Conservation (phyloP, 2,797 vertebrate genomes). For the Sebastes flavidus region DNA sequence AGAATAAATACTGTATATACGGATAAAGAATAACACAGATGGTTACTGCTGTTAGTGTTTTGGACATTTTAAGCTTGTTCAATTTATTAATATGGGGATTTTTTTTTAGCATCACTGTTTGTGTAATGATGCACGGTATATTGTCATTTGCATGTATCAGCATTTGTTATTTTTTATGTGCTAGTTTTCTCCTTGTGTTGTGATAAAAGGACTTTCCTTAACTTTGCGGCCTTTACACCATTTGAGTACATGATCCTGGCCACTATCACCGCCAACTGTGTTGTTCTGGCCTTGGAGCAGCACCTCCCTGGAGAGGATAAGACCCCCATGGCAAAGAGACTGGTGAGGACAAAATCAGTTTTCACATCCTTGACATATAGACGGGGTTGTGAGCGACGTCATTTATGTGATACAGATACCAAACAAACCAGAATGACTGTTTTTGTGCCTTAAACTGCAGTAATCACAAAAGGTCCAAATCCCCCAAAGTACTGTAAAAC, state of each 20-base stretch:
- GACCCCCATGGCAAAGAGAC: constrained; percentile 97
- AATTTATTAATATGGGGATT: neutral
- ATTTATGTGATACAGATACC: neutral
- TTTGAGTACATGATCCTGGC: constrained; percentile 99
- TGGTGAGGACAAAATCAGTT: constrained; percentile 84
- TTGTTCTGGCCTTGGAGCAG: constrained; percentile 96
- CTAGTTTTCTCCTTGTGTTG: neutral
- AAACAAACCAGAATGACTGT: neutral
- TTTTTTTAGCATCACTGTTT: neutral
- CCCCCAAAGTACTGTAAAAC: neutral
- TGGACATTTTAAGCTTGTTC: neutral
- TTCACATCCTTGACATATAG: neutral
- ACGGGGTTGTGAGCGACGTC: neutral
- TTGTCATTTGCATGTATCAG: neutral
- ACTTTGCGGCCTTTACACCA: constrained; percentile 86
- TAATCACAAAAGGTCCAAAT: neutral
- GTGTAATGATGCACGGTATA: neutral
- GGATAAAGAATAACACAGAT: neutral
- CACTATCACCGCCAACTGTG: constrained; percentile 98
- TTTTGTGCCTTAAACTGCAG: neutral
- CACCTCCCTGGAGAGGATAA: constrained; percentile 98
- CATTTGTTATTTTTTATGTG: neutral
- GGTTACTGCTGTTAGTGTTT: neutral
- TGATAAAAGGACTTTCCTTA: constrained; percentile 81
- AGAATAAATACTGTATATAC: neutral